A percentile compares a stretch with the other conserved stretches of the same genome.
phyloP scores from a whole-genome alignment of 35 echinoderm and acorn worm genomes.

The Holothuria glaberrima region DNA sequence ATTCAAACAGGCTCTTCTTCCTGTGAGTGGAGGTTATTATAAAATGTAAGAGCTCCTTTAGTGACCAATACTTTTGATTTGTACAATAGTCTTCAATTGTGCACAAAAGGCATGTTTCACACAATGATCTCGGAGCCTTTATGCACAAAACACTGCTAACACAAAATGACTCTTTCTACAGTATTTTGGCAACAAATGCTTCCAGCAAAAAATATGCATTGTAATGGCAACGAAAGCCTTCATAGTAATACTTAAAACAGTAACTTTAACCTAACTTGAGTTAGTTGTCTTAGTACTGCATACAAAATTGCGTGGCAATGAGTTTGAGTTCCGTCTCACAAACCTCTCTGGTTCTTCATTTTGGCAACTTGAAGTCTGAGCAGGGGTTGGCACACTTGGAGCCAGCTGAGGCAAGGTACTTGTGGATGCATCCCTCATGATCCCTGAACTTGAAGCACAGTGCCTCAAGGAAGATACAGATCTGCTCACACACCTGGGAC shows the following conservation, averaged over 20 bases:
- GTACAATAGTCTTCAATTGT: background rate
- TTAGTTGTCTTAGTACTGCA: slow-evolving; percentile 47
- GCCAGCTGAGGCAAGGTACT: slow-evolving; percentile 13
- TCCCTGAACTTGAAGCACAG: background rate
- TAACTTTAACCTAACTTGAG: background rate
- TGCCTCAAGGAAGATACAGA: slow-evolving; percentile 45
- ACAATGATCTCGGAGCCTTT: background rate
- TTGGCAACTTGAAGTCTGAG: background rate
- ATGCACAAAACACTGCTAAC: background rate
- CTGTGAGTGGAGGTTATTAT: no score
- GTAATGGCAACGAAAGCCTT: slow-evolving; percentile 29
- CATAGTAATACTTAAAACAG: background rate
- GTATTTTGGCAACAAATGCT: background rate
- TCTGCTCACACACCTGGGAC: slow-evolving; percentile 48
- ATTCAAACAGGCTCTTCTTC: no score
- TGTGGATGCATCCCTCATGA: slow-evolving; percentile 55
- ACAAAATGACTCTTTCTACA: background rate
- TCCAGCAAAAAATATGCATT: background rate
- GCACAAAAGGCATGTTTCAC: background rate
- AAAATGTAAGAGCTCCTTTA: background rate
- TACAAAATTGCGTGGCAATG: slow-evolving; percentile 56
- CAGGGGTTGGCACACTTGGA: background rate
- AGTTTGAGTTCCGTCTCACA: slow-evolving; percentile 44
- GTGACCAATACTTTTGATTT: background rate
- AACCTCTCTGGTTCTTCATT: slow-evolving; percentile 51